Evolutionary conservation across 1,140 invertebrate genomes (phyloP), one percentile per base, ranked within the genome.

Genomic region (Conus betulinus): DNA sequence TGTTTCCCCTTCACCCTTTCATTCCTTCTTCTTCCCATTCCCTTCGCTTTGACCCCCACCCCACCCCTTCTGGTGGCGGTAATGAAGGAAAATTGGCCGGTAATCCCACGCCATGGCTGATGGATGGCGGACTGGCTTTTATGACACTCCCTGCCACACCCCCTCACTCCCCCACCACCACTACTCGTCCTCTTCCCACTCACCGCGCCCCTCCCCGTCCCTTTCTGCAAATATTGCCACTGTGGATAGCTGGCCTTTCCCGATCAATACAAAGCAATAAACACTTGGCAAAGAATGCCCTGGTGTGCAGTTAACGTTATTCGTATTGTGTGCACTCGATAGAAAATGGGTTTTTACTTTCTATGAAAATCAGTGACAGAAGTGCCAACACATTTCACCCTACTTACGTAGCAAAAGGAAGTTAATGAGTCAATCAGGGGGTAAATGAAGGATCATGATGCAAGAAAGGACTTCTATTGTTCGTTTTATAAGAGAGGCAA

Each of bases 71-170:
- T n/a, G 67, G 67, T 71, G 67, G 11, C 6, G 67, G n/a, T 71
- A 71, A 71, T 71, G 67, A 71, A 71, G 67, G 67, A 71, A 71
- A 71, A 71, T 71, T 71, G 67, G 67, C 79, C 79, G 53, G 79
- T 53, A 82, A 53, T 82, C 67, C 79, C 79, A 55, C 10, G 79
- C 39, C 53, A 82, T 7, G 39, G 23, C 79, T 82, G 79, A 55
- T 53, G 53, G 39, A 82, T 82, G 39, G 79, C 79, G 11, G 53
- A 39, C 39, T 15, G 51, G 11, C 51, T 55, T n/a, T 52, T 82
- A 82, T 53, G 53, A 82, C 53, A 82, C 79, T 82, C 25, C 17
- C 79, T 53, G 51, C 53, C 79, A 6, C 79, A 17, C 79, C 39
- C n/a, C 79, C 79, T 82, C 79, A 82, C 79, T 27, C 79, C 17